Evolutionary conservation across 2,113 vertebrate species (phyloP).

Genomic region (Chamaea fasciata): DNA sequence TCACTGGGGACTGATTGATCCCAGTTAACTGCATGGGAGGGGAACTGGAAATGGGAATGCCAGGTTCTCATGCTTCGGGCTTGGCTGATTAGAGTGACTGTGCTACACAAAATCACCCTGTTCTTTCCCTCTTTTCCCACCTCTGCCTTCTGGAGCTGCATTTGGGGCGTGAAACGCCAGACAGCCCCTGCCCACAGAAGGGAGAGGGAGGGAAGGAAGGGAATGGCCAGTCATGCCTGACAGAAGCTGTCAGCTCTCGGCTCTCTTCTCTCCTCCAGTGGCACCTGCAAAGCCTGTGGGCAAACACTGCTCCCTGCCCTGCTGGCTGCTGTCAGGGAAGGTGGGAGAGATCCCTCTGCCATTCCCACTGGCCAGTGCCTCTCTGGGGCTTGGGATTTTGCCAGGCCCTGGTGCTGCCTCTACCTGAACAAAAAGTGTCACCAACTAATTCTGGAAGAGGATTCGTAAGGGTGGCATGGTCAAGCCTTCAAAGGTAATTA

Average conservation of each 20-base stretch:
- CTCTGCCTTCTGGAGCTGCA: neutral
- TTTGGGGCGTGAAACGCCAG: fast-evolving
- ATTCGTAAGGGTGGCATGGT: fast-evolving
- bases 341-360: neutral
- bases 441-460: neutral
- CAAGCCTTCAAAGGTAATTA: neutral
- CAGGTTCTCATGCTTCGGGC: neutral
- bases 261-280: neutral
- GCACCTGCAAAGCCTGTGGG: neutral
- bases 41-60: neutral
- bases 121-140: neutral
- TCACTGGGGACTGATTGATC: neutral
- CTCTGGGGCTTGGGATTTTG: fast-evolving
- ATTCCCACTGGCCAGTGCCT: fast-evolving
- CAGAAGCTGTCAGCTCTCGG: fast-evolving
- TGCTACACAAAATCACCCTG: neutral
- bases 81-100: neutral
- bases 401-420: fast-evolving
- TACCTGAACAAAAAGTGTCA: neutral
- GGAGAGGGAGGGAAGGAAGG: neutral
- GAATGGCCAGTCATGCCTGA: neutral
- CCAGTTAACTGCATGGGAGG: fast-evolving
- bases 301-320: neutral
- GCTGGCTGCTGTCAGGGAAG: neutral
- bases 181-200: fast-evolving